Evolutionary conservation across 35 echinoderm and acorn worm species (phyloP).

Genomic region (Hemicentrotus pulcherrimus): DNA sequence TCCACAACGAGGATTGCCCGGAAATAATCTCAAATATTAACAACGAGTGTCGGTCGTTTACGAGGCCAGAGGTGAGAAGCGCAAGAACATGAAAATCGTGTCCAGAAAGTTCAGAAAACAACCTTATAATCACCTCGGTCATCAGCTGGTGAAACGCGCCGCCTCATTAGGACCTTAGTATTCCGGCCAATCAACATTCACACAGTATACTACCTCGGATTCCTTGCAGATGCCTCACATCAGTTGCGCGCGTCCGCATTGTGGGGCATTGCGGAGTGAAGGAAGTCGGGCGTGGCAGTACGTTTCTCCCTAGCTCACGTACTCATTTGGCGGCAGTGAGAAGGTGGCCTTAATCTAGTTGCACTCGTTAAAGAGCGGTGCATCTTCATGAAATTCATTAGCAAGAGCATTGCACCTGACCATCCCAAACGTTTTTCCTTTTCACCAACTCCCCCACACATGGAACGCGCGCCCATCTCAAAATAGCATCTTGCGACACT

Average conservation of each 20-base stretch:
- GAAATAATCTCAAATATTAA: no score
- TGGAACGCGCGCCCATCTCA: neutral
- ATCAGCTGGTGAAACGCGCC: neutral
- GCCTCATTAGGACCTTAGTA: neutral
- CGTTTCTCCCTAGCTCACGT: neutral
- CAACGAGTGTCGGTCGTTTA: no score
- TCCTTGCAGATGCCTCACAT: neutral
- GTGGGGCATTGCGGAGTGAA: neutral
- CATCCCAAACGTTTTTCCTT: neutral
- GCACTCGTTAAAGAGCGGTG: neutral
- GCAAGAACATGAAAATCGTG: no score
- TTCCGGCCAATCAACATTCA: neutral
- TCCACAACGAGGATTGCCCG: no score
- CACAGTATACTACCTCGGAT: neutral
- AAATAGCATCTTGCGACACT: neutral
- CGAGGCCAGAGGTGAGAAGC: no score
- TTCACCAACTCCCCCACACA: neutral
- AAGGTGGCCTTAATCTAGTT: neutral
- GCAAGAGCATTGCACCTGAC: neutral
- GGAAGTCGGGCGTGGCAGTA: no score
- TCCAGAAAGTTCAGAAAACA: neutral
- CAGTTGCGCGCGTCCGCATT: neutral
- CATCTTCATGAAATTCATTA: slow-evolving; percentile 13
- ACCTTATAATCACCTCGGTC: neutral
- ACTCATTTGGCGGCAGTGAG: neutral